phyloP scores from a whole-genome alignment of 2,113 vertebrate species.

The Cyprinodon variegatus region DNA sequence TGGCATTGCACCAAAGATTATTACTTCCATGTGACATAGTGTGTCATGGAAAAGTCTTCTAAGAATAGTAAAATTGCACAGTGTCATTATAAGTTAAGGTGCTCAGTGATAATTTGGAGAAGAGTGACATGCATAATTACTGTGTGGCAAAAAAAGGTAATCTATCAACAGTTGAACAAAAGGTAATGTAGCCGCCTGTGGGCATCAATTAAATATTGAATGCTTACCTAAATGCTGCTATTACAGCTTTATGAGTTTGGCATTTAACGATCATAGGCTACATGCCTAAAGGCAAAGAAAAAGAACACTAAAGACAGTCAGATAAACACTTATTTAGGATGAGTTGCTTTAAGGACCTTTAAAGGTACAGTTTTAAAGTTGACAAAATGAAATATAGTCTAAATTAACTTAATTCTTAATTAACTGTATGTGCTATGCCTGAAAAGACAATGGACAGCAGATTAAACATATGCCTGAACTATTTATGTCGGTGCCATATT shows the following conservation, averaged over 20 bases:
- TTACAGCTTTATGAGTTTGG: background rate
- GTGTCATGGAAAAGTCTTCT: too few species aligned
- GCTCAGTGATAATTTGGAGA: background rate
- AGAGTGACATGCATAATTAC: background rate
- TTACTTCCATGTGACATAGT: too few species aligned
- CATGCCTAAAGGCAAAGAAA: too few species aligned
- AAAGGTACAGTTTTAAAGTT: slow-evolving; percentile 12
- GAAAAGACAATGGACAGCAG: slow-evolving; percentile 13
- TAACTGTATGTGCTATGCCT: slow-evolving; percentile 1
- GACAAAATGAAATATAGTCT: background rate
- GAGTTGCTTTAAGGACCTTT: background rate
- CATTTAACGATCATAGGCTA: background rate
- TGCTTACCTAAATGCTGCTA: background rate
- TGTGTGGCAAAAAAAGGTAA: background rate
- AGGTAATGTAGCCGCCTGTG: background rate
- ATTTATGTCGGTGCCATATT: slow-evolving; percentile 48
- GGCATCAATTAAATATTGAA: background rate
- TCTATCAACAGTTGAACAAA: too few species aligned
- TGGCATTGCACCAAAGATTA: too few species aligned
- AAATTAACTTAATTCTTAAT: background rate
- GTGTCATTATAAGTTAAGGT: background rate
- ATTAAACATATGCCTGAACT: slow-evolving; percentile 49
- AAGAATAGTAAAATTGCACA: too few species aligned
- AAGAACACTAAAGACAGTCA: background rate
- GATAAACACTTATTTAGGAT: background rate